These are phyloP conservation scores for Trissolcus japonicus DNA, from an alignment of 2,888 invertebrate species.

Conservation along the genomic window DNA sequence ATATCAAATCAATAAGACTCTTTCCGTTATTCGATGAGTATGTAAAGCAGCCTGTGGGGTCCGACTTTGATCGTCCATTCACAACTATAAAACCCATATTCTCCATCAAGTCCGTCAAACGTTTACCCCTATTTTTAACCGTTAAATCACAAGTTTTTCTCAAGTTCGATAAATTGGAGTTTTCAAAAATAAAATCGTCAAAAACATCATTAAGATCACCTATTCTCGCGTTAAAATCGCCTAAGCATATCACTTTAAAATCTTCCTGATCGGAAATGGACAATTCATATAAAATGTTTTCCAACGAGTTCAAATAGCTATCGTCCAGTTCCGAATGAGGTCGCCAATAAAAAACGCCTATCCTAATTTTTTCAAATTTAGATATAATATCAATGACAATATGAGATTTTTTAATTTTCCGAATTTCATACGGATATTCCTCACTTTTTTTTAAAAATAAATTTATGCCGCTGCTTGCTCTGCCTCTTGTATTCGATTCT, in stretches of 20 bases:
- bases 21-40: background rate
- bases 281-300: slow-evolving; percentile 4
- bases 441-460: slow-evolving; percentile 3
- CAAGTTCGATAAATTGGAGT: background rate
- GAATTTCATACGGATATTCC: no score
- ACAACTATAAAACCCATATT: background rate
- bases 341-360: slow-evolving; percentile 10
- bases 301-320: background rate
- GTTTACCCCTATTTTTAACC: no score
- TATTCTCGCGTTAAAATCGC: slow-evolving; percentile 13
- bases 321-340: background rate
- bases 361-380: background rate
- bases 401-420: slow-evolving; percentile 1
- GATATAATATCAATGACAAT: slow-evolving; percentile 3
- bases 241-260: slow-evolving; percentile 2
- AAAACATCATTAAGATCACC: slow-evolving; percentile 3
- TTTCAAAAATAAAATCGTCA: slow-evolving; percentile 6
- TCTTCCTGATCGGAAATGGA: background rate
- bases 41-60: background rate
- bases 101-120: background rate
- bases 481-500: background rate
- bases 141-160: background rate
- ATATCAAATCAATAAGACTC: background rate
- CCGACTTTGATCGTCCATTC: slow-evolving; percentile 4
- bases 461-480: slow-evolving; percentile 15